Evolutionary conservation across 2,797 vertebrate genomes (phyloP), one percentile per base, ranked within the genome.

Genomic region (Falco cherrug): DNA sequence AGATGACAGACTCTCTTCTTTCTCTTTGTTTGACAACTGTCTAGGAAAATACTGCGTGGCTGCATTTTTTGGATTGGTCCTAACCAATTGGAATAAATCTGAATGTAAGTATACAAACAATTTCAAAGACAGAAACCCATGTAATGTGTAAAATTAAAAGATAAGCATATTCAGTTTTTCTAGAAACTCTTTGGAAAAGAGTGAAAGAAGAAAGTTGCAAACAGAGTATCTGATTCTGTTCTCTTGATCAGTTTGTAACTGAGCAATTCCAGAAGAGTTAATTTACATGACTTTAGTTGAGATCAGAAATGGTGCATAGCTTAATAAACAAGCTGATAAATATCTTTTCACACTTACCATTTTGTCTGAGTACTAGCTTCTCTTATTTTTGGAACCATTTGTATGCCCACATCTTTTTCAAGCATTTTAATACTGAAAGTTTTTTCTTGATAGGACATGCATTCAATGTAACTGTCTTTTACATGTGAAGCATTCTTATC

Each of bases 361-460:
- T 90, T 97, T 80, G 99, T 99, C 98, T 99, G 99, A 84, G 98
- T 97, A 77, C 97, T 98, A 71, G 77, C 96, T 92, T 97, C 98
- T 87, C 86, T 98, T 87, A 98, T 71, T 64, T 61, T 80, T 35
- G 98, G 97, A 61, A 98, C 96, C 9, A 98, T 98, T 97, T 99
- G 99, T 21, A 96, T 18, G 13, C 97, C 98, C 3, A 97, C 75
- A 94, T 99, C 97, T 91, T 97, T 98, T 97, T 99, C 98, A 95
- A 99, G 97, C 64, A 95, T 97, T 80, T 97, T 98, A 96, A 99
- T 97, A 92, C 94, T 98, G 96, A 99, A 99, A 82, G 97, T 98
- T 90, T 97, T 98, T 91, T 99, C 99, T 87, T 98, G 79, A 51
- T 99, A 99, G 57, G 99, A 97, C 0, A 79, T 57, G 56, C 98